Base-by-base conservation (phyloP, 2,797 vertebrate genomes). In the Adrianichthys oophorus region DNA sequence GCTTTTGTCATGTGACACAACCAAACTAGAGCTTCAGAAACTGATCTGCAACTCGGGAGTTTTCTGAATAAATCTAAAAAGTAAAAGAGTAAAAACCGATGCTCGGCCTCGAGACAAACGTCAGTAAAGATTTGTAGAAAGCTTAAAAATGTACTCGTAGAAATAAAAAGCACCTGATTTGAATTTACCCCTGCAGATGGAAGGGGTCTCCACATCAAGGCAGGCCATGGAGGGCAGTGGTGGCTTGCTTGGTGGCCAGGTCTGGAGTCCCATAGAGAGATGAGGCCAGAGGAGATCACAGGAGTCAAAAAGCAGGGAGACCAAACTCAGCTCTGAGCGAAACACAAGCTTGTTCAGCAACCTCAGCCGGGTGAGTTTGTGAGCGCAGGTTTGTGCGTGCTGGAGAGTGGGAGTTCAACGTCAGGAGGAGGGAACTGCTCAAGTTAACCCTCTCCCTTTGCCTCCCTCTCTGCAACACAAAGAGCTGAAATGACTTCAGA, bases 231-330 rank as follows among this genome's bases (percentile, higher is more conserved):
- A 80, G 70, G 76, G 76, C 67, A 85, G 80, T 55, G 72, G 55
- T 42, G 48, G 73, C 83, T 77, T 52, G 70, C 74, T 80, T 69
- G 86, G 87, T 41, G 70, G 76, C 85, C 84, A 86, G 76, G 72
- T 89, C 90, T 83, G 89, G 79, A 89, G 83, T 91, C 88, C 91
- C 91, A 92, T 92, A 84, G 81, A 89, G 76, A 56, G 79, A 81
- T 63, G 70, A 78, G 79, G 73, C 76, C 78, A 61, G 76, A 41
- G 60, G 65, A 79, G 80, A 71, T 72, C 29, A 17, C 76, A 43
- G 62, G 63, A 74, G 68, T 68, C 56, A 58, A 49, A 50, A 62
- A 83, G 32, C 72, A 79, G 50, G 80, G 72, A 77, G 66, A 83
- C 74, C 67, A 76, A 79, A 83, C 65, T 65, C 65, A 63, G 80